Evolutionary conservation across 2,888 invertebrate species (phyloP), one percentile per base, ranked within the genome.

Genomic region (Acleris emargana): DNA sequence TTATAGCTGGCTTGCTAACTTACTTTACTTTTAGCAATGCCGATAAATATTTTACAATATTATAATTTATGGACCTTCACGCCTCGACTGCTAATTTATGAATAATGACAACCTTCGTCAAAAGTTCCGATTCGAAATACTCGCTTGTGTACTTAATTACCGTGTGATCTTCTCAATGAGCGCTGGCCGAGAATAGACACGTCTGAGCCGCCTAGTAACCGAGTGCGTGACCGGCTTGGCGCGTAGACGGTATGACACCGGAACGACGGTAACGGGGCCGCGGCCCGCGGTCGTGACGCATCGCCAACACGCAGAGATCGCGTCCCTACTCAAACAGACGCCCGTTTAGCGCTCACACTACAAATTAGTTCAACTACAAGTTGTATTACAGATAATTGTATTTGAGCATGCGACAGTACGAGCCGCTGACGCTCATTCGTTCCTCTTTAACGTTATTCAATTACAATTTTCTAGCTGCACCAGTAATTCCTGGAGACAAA

Each of bases 231-330:
- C 83, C 80, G 82, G 77, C 68, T 69, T 74, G 81, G 81, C 81
- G 77, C 81, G 82, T 78, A 82, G 81, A 81, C 78, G 68, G 78
- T 75, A 78, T 72, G 77, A 75, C 78, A 78, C 75, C 80, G 79
- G 79, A 81, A 80, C 73, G 74, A 71, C 72, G 73, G 74, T 74
- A 80, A 79, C 77, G 80, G 77, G 79, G 75, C 74, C 79, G 73
- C 69, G 73, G 73, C 69, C 70, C 75, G 71, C 72, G 17, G 17
- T 6, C 49, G 60, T 60, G 69, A 68, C 71, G 54, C 50, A 52
- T 32, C 52, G 49, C 17, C 45, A 45, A 59, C 38, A 38, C 58
- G 45, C 42, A 28, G 18, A 51, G 52, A 64, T 60, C 50, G 50
- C 25, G 17, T 54, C 54, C 49, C 62, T 45, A 50, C 42, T 38